phyloP scores from a whole-genome alignment of 2,888 invertebrate species.

The Tupiocoris notatus region DNA sequence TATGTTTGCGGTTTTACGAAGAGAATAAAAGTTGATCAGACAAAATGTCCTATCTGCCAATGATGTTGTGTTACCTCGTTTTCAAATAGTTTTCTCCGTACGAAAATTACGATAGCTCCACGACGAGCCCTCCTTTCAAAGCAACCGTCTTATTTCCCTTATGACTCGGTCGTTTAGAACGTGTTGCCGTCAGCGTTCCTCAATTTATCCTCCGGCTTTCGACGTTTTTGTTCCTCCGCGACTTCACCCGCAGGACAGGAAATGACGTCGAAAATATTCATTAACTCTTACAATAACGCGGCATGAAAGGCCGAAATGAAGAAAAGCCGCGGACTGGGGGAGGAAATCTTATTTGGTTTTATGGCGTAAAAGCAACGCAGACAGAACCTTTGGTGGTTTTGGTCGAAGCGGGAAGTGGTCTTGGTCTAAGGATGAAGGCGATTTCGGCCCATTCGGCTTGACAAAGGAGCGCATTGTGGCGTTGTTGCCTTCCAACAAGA shows the following conservation, averaged over 20 bases:
- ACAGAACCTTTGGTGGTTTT: neutral
- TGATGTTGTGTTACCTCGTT: too few species aligned
- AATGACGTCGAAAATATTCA: neutral
- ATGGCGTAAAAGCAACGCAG: neutral
- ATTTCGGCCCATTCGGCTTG: neutral
- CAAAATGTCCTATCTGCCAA: too few species aligned
- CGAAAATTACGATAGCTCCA: too few species aligned
- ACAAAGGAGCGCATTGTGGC: neutral
- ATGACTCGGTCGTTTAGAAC: neutral
- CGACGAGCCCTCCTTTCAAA: too few species aligned
- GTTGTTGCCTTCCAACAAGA: neutral
- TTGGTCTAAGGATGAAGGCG: neutral
- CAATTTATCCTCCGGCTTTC: neutral
- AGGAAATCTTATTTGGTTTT: neutral
- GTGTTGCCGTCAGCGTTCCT: neutral
- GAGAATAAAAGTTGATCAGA: too few species aligned
- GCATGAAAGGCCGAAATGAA: neutral
- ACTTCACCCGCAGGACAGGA: neutral
- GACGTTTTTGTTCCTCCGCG: neutral
- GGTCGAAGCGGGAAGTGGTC: neutral
- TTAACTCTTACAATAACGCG: neutral
- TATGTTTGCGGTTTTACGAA: too few species aligned
- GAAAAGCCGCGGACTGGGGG: neutral
- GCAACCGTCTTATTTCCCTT: too few species aligned
- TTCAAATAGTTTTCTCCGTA: too few species aligned